These are phyloP conservation scores for Drosophila yakuba DNA, from an alignment of 1,140 invertebrate species.

Conservation along the genomic window DNA sequence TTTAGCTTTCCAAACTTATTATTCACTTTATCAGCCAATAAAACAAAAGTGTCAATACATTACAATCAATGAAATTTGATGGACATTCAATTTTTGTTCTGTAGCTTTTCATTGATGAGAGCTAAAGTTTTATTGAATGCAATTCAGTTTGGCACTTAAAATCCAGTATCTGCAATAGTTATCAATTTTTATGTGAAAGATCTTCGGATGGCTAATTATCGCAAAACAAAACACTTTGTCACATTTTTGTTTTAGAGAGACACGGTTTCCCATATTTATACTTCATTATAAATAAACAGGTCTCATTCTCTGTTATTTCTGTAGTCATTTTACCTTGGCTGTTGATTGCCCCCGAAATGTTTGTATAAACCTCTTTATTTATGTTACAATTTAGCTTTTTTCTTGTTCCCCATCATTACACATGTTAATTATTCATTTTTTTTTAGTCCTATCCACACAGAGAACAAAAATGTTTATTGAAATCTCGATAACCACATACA, in stretches of 20 bases:
- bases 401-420: conserved; percentile 41
- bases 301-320: conserved; percentile 9
- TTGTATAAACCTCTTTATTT: conserved; percentile 12
- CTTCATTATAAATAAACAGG: conserved; percentile 39
- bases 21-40: no score
- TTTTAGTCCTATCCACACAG: neutral
- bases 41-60: no score
- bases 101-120: neutral
- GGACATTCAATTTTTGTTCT: neutral
- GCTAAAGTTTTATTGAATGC: neutral
- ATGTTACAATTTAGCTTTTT: conserved; percentile 20
- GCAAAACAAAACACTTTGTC: conserved; percentile 16
- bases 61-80: neutral
- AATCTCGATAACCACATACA: no score
- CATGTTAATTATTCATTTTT: conserved; percentile 62
- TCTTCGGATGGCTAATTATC: neutral
- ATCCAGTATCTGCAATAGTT: neutral
- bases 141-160: neutral
- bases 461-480: neutral
- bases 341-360: conserved; percentile 6
- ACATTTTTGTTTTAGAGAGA: conserved; percentile 8
- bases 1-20: no score
- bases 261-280: conserved; percentile 40
- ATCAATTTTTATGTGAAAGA: conserved; percentile 13
- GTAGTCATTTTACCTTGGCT: neutral